Evolutionary conservation across 2,113 vertebrate species (phyloP).

Genomic region (Leptosomus discolor): DNA sequence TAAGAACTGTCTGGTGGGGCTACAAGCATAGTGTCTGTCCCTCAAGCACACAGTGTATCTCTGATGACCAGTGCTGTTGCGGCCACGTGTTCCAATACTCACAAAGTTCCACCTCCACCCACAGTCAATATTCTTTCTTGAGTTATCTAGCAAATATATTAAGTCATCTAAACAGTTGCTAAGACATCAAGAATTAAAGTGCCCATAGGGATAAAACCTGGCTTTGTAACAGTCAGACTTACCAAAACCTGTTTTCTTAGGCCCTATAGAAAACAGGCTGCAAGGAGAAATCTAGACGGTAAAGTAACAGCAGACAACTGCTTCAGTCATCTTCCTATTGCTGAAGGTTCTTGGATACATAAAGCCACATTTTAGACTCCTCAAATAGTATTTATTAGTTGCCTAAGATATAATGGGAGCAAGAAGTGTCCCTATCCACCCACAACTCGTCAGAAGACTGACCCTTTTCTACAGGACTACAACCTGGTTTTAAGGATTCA

Average conservation of each 20-base stretch:
- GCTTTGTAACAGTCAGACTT: neutral
- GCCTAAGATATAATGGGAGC: neutral
- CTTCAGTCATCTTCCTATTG: neutral
- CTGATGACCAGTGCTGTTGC: neutral
- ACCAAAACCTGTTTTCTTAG: neutral
- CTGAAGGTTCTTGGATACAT: neutral
- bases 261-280: neutral
- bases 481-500: neutral
- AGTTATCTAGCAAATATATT: neutral
- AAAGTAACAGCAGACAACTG: neutral
- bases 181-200: neutral
- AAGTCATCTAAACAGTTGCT: neutral
- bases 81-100: neutral
- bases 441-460: neutral
- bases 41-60: rapidly evolving
- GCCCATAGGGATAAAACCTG: neutral
- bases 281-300: neutral
- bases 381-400: neutral
- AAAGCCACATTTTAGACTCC: neutral
- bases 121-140: neutral
- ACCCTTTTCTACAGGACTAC: neutral
- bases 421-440: neutral
- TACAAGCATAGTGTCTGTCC: neutral
- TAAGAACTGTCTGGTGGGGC: neutral
- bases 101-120: neutral